These are phyloP conservation scores for Borostomias antarcticus DNA, from an alignment of 2,797 vertebrate genomes.

Conservation along the genomic window DNA sequence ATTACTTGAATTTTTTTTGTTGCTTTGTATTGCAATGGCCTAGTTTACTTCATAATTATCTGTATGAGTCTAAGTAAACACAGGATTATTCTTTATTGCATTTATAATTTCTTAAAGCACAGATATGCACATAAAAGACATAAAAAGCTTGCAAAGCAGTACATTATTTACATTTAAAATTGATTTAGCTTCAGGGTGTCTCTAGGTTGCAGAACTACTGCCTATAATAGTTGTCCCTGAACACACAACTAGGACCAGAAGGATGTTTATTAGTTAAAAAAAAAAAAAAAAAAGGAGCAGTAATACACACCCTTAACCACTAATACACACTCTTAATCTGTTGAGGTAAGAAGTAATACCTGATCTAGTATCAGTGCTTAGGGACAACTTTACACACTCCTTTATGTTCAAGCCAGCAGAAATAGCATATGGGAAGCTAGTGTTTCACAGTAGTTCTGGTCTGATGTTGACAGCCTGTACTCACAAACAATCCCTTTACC, in stretches of 20 bases:
- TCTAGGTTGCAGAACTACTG: neutral
- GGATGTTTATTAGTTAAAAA: neutral
- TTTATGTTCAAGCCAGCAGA: neutral
- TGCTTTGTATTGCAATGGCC: neutral
- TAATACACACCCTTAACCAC: neutral
- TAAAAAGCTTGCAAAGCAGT: neutral
- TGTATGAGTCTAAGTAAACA: neutral
- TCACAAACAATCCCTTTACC: neutral
- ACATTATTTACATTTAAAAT: neutral
- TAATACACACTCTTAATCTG: neutral
- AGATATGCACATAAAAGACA: conserved; percentile 4
- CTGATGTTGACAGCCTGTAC: neutral
- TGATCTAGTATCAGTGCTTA: neutral
- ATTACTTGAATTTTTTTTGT: neutral
- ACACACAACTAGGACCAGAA: neutral
- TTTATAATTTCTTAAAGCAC: neutral
- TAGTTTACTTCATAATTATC: neutral
- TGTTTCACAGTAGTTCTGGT: neutral
- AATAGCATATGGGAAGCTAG: neutral
- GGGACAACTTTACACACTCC: neutral
- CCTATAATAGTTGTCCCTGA: too few species aligned
- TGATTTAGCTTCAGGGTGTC: neutral
- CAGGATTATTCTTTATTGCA: neutral
- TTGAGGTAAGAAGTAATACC: neutral
- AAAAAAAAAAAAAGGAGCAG: neutral